Base-by-base conservation (phyloP, 2,888 invertebrate species). In the Perdita meconis region DNA sequence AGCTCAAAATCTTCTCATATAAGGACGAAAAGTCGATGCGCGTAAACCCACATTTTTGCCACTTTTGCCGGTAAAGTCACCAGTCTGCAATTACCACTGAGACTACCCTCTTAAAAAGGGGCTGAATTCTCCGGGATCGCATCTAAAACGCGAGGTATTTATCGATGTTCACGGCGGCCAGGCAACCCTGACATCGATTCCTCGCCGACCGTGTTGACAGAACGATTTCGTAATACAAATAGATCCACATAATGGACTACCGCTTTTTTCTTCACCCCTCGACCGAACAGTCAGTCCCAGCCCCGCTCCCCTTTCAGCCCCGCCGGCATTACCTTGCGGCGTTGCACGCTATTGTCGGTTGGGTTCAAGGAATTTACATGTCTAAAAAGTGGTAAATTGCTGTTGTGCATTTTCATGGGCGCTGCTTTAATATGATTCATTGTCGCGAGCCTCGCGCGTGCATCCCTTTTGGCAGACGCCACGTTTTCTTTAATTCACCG, bases 181-280 rank as follows among this genome's bases (percentile, higher is more conserved):
- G 55, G 74, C 78, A 85, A 83, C 85, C 85, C 85, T 85, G 85
- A 85, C 85, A 85, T 85, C 85, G 85, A 85, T 85, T 82, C 83
- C 71, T 36, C 67, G 53, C 26, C 72, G 60, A 51, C 22, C 56
- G 70, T 83, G 84, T 85, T 83, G 85, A 85, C 85, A 80, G 77
- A 85, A 63, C 69, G 85, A 85, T 83, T 85, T 85, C 78, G 80
- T 83, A 85, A 83, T 85, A 83, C 85, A 85, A 85, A 85, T 81
- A 85, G 79, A 83, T 78, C 72, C 81, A 71, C 78, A 57, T 82
- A 80, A 85, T 80, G 60, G 80, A 68, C 79, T 67, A 13, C 72
- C 65, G 68, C 22, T 68, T 72, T 79, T 80, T 47, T 55, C 59
- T 51, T 61, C 51, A 19, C 47, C 16, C 40, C 24, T 34, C 40